These are phyloP conservation scores for Drosophila bunnanda DNA, from an alignment of 2,888 invertebrate genomes.

Conservation along the genomic window DNA sequence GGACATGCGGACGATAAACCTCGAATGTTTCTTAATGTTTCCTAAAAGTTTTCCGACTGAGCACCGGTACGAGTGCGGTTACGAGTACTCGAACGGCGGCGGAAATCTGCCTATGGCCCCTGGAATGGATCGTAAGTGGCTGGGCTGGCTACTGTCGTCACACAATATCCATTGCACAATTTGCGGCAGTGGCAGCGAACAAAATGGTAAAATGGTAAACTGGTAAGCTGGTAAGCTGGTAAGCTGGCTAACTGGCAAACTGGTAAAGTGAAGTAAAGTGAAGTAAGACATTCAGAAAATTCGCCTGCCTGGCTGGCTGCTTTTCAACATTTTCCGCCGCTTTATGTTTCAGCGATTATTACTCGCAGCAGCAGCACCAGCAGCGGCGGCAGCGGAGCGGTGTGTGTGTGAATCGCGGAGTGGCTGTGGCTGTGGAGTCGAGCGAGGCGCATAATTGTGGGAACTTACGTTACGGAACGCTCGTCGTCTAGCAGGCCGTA, in stretches of 20 bases:
- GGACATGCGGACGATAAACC: conserved; percentile 27
- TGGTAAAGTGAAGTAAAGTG: conserved; percentile 53
- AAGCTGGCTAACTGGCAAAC: background rate
- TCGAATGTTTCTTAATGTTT: conserved; percentile 29
- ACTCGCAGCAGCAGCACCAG: conserved; percentile 48
- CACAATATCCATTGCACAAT: conserved; percentile 63
- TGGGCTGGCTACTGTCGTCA: conserved; percentile 39
- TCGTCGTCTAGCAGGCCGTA: conserved; percentile 68
- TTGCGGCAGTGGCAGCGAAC: conserved; percentile 32
- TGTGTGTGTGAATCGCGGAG: conserved; percentile 43
- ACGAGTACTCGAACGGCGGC: conserved; percentile 7
- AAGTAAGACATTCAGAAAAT: conserved; percentile 67
- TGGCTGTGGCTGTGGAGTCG: conserved; percentile 40
- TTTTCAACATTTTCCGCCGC: conserved; percentile 72
- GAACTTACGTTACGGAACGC: conserved; percentile 77
- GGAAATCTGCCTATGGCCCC: conserved; percentile 21
- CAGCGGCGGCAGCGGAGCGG: conserved; percentile 36
- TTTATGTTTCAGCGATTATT: conserved; percentile 77
- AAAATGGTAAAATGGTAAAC: conserved; percentile 45
- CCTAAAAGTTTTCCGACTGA: conserved; percentile 19
- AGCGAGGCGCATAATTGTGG: conserved; percentile 76
- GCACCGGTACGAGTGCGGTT: conserved; percentile 5
- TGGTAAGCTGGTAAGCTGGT: conserved; percentile 15
- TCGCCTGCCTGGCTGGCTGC: conserved; percentile 56
- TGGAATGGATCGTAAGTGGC: conserved; percentile 39